Evolutionary conservation across 2,888 invertebrate genomes (phyloP).

Genomic region (Watsonalla binaria): DNA sequence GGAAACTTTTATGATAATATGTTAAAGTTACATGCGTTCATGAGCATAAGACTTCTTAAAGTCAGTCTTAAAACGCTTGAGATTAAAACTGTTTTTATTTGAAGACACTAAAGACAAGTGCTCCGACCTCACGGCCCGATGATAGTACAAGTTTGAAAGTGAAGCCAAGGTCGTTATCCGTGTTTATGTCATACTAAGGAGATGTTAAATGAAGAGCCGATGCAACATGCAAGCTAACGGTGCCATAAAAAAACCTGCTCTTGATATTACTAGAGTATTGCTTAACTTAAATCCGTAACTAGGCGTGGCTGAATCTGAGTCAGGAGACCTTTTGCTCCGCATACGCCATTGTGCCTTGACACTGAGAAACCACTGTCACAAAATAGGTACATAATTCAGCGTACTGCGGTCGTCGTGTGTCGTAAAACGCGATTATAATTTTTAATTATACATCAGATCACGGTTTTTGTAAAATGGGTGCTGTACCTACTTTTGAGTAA

Average conservation of each 20-base stretch:
- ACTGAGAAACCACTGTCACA: constrained; percentile 37
- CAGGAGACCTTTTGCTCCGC: neutral
- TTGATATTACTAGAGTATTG: neutral
- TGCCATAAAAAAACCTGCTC: constrained; percentile 14
- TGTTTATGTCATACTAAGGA: constrained; percentile 2
- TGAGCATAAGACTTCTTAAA: neutral
- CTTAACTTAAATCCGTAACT: neutral
- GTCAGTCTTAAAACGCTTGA: constrained; percentile 8
- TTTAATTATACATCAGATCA: constrained; percentile 43
- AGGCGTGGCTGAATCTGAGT: neutral
- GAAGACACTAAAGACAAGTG: constrained; percentile 28
- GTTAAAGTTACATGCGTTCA: no score
- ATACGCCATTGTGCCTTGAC: constrained; percentile 21
- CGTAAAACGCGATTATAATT: constrained; percentile 37
- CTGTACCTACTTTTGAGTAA: constrained; percentile 5
- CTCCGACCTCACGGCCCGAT: constrained; percentile 36
- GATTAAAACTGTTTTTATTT: constrained; percentile 13
- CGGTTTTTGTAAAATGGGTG: constrained; percentile 39
- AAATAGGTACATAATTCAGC: constrained; percentile 11
- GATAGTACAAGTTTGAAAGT: constrained; percentile 54
- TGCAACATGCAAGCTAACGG: neutral
- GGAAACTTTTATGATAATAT: no score
- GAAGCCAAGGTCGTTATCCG: constrained; percentile 37
- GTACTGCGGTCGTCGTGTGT: constrained; percentile 13
- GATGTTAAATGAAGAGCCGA: neutral